Conservation (phyloP, 64 coral and sea anemone genomes). For the Pocillopora verrucosa region DNA sequence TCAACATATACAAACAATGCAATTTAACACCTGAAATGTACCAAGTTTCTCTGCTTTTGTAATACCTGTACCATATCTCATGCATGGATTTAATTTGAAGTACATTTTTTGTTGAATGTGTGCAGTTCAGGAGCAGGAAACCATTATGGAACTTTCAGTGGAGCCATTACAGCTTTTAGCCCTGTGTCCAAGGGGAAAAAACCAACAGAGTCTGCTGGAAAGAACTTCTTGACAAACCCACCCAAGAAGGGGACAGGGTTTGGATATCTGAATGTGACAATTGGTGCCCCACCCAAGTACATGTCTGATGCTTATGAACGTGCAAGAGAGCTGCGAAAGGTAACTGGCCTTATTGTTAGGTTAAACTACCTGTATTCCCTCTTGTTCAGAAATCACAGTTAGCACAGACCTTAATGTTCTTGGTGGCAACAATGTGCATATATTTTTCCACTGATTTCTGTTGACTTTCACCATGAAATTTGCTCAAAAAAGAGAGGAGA, state of each 20-base stretch:
- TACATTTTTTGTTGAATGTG: neutral
- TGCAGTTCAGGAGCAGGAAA: constrained; percentile 86
- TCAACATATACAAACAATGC: no score
- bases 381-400: no score
- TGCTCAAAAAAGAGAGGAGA: neutral
- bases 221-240: constrained; percentile 96
- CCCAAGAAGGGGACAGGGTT: constrained; percentile 93
- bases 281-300: constrained; percentile 83
- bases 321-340: constrained; percentile 92
- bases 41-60: no score
- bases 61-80: no score
- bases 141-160: constrained; percentile 97
- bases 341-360: constrained; percentile 4
- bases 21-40: no score
- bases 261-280: constrained; percentile 89
- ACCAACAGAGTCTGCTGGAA: constrained; percentile 51
- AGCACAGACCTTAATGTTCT: neutral
- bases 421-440: no score
- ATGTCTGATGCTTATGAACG: constrained; percentile 82
- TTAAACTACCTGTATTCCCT: neutral
- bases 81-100: no score
- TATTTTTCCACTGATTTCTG: neutral
- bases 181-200: constrained; percentile 85
- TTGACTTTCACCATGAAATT: neutral
- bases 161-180: constrained; percentile 86